phyloP scores from a whole-genome alignment of 2,113 vertebrate species.

The Empidonax traillii region DNA sequence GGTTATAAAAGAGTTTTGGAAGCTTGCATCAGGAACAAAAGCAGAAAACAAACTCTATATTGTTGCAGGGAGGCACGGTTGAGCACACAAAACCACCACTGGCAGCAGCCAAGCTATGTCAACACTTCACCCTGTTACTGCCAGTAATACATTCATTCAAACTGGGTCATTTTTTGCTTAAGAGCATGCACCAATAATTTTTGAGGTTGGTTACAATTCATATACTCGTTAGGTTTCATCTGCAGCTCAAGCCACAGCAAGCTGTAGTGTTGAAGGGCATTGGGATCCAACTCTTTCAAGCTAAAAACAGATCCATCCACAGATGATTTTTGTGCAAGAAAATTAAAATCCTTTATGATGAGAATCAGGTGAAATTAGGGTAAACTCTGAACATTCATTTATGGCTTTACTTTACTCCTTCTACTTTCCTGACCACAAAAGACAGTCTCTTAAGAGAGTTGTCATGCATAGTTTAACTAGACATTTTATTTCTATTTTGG shows the following conservation, averaged over 20 bases:
- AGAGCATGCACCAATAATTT: background rate
- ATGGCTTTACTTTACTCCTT: background rate
- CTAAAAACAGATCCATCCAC: background rate
- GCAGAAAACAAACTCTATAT: background rate
- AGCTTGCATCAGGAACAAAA: background rate
- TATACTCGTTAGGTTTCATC: background rate
- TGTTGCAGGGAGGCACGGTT: background rate
- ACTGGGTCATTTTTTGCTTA: background rate
- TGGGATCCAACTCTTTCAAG: background rate
- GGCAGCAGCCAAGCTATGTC: background rate
- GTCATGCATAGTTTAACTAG: background rate
- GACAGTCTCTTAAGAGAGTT: background rate
- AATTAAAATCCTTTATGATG: background rate
- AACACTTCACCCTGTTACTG: background rate
- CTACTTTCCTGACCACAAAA: background rate
- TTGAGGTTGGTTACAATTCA: background rate
- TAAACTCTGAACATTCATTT: background rate
- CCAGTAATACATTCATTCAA: background rate
- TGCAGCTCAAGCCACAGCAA: background rate
- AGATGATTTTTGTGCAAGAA: background rate
- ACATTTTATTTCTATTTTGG: background rate
- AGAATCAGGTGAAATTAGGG: background rate
- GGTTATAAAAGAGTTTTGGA: background rate
- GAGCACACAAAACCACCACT: background rate
- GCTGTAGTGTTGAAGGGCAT: background rate